A percentile compares a stretch with the other conserved stretches of the same genome.
Conservation (phyloP, 1,140 invertebrate genomes). For the Coptotermes formosanus region DNA sequence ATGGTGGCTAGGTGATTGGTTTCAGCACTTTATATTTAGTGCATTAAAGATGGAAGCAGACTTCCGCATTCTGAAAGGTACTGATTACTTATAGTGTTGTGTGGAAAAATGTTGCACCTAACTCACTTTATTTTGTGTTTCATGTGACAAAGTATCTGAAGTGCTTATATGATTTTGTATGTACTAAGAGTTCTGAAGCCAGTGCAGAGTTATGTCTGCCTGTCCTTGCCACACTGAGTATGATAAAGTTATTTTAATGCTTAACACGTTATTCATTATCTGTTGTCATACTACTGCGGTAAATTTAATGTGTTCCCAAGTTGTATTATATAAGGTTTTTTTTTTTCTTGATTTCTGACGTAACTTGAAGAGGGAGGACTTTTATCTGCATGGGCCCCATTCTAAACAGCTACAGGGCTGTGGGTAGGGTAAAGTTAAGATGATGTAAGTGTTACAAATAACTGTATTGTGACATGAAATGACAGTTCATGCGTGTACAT, state of each 20-base stretch:
- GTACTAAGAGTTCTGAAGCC: neutral
- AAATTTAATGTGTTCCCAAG: neutral
- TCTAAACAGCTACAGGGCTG: too few relatives aligned
- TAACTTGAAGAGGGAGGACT: too few relatives aligned
- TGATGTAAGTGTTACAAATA: too few relatives aligned
- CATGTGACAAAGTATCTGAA: neutral
- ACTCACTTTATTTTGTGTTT: neutral
- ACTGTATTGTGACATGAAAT: too few relatives aligned
- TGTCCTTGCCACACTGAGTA: neutral
- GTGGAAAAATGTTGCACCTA: conserved; percentile 19
- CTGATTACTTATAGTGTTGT: conserved; percentile 22
- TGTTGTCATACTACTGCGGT: neutral
- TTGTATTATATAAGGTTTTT: neutral
- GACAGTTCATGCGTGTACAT: too few relatives aligned
- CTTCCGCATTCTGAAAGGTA: conserved; percentile 28
- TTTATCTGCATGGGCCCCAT: too few relatives aligned
- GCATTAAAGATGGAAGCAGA: conserved; percentile 24
- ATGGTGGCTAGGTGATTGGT: conserved; percentile 1
- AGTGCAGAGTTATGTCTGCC: neutral
- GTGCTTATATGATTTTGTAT: conserved; percentile 1
- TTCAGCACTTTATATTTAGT: conserved; percentile 18
- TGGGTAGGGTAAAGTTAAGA: too few relatives aligned
- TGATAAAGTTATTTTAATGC: neutral
- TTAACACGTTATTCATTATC: neutral
- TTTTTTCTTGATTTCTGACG: too few relatives aligned